Evolutionary conservation across 2,888 invertebrate species (phyloP), one percentile per base, ranked within the genome.

Genomic region (Scaptomyza tumidula): DNA sequence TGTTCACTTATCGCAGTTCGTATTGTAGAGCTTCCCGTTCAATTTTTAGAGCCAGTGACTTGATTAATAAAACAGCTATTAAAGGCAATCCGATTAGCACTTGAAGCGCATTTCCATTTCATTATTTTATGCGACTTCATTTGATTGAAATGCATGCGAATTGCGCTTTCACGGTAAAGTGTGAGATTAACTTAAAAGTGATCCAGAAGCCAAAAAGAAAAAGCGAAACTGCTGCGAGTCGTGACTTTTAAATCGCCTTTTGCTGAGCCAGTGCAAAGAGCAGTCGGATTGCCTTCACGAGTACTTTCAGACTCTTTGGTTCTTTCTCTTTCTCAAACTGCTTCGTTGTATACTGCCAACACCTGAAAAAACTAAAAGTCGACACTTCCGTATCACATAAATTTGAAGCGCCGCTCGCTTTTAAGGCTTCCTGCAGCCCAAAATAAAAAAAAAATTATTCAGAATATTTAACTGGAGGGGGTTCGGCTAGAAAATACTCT

Each of bases 41-140:
- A 19, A 27, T 48, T 31, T 31, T 35, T 33, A 19, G n/a, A 27
- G 33, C 19, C 46, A 41, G 9, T 11, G 54, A 19, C 33, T 55
- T 74, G 56, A 54, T 72, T 72, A 68, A 69, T 60, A 60, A 61
- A 55, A 19, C 33, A 55, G 27, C 33, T 14, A 29, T 43, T 67
- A 37, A 49, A 29, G 29, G 24, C 66, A 73, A 78, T 68, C 81
- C 64, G 69, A 66, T 75, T 75, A 64, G 48, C 60, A 29, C 48
- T 43, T 50, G 44, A 52, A 45, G 56, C 14, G 54, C 46, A 54
- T 55, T 57, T 68, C 59, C 49, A 61, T 70, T 72, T 61, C 72
- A 76, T 81, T 85, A 81, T 73, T 66, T 78, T 55, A 71, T 78
- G 79, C 69, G 87, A 87, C 83, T 87, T 87, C 87, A 78, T 64